phyloP scores from a whole-genome alignment of 2,113 vertebrate species.

The Cyprinodon tularosa region DNA sequence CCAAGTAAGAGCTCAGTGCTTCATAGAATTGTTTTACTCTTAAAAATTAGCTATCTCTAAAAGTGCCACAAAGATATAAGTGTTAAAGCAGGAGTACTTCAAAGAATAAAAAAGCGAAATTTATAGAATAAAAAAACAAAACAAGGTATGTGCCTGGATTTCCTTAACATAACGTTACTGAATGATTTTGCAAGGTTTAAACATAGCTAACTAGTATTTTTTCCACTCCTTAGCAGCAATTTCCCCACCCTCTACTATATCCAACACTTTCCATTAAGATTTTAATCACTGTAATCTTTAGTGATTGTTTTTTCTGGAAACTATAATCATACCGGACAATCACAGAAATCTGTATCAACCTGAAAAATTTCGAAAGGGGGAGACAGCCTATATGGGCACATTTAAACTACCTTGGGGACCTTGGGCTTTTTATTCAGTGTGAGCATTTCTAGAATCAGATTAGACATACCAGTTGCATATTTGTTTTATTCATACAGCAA shows the following conservation, averaged over 20 bases:
- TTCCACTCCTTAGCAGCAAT: slow-evolving; percentile 22
- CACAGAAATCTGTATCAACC: slow-evolving; percentile 25
- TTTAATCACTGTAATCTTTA: slow-evolving; percentile 39
- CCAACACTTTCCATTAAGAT: slow-evolving; percentile 1
- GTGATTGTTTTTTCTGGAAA: slow-evolving; percentile 32
- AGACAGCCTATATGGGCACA: not conserved
- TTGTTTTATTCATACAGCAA: slow-evolving; percentile 68
- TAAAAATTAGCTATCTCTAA: not conserved
- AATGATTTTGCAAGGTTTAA: slow-evolving; percentile 5
- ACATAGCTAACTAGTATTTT: slow-evolving; percentile 23
- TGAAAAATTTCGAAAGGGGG: slow-evolving; percentile 17
- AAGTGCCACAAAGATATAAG: slow-evolving; percentile 39
- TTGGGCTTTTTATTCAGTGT: slow-evolving; percentile 49
- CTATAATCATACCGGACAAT: slow-evolving; percentile 41
- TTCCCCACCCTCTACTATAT: slow-evolving; percentile 24
- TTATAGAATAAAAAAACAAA: slow-evolving; percentile 34
- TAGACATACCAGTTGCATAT: slow-evolving; percentile 68
- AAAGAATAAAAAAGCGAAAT: slow-evolving; percentile 26
- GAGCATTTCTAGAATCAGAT: slow-evolving; percentile 59
- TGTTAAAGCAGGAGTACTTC: slow-evolving; percentile 11
- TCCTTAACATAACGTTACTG: slow-evolving; percentile 9
- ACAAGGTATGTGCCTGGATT: slow-evolving; percentile 22
- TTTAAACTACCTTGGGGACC: slow-evolving; percentile 33
- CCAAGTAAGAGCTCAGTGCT: slow-evolving; percentile 81
- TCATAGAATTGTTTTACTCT: slow-evolving; percentile 22